Evolutionary conservation across 2,888 invertebrate genomes (phyloP).

Genomic region (Cybosia mesomella): DNA sequence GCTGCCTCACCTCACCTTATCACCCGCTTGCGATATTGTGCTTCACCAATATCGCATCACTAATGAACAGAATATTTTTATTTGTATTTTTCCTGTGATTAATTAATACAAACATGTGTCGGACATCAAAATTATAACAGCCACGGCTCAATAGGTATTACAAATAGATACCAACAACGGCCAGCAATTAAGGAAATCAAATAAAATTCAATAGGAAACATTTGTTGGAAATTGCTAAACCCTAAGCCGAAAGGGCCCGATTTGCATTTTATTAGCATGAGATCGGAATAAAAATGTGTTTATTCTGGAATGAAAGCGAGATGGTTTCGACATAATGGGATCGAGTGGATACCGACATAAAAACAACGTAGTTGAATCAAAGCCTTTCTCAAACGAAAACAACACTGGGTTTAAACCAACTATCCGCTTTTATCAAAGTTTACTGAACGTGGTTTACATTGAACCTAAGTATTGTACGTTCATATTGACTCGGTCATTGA

Average conservation of each 20-base stretch:
- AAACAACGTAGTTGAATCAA: slow-evolving; percentile 64
- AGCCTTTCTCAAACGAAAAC: slow-evolving; percentile 64
- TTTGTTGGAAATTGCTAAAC: slow-evolving; percentile 81
- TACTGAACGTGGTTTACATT: not conserved
- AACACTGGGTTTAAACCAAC: slow-evolving; percentile 57
- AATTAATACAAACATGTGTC: slow-evolving; percentile 46
- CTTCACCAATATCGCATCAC: slow-evolving; percentile 20
- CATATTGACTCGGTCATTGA: not conserved
- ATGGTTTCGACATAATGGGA: slow-evolving; percentile 73
- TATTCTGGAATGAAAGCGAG: slow-evolving; percentile 78
- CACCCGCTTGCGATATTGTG: slow-evolving; percentile 9
- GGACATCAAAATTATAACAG: slow-evolving; percentile 49
- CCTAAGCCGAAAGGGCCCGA: slow-evolving; percentile 79
- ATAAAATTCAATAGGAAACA: slow-evolving; percentile 82
- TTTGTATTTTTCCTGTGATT: slow-evolving; percentile 30
- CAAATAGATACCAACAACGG: slow-evolving; percentile 58
- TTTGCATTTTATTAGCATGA: slow-evolving; percentile 84
- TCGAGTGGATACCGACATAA: slow-evolving; percentile 73
- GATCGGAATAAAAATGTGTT: slow-evolving; percentile 83
- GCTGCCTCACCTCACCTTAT: too few species aligned
- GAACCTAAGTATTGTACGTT: not conserved
- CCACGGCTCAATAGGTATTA: slow-evolving; percentile 54
- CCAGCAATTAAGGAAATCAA: slow-evolving; percentile 76
- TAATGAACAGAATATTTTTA: slow-evolving; percentile 22
- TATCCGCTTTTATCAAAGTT: slow-evolving; percentile 22